These are phyloP conservation scores for Lytechinus variegatus DNA, from an alignment of 35 echinoderm and acorn worm species.

Conservation along the genomic window DNA sequence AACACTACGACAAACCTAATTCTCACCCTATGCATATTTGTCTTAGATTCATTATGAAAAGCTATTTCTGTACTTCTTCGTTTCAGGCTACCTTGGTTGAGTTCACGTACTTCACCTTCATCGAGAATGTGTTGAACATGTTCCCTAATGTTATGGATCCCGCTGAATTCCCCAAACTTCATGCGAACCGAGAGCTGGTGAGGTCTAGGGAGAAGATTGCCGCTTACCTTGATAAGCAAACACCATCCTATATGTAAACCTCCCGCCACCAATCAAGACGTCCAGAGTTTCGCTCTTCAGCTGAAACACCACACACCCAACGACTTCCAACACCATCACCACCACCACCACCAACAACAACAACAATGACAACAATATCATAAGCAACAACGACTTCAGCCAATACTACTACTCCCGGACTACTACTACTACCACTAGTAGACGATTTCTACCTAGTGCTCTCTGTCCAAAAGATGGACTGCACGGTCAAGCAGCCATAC, in stretches of 20 bases:
- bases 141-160: not conserved
- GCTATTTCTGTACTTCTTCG: not conserved
- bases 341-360: not conserved
- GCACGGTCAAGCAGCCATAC: no score
- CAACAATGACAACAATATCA: no score
- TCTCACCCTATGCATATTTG: not conserved
- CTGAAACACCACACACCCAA: not conserved
- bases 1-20: no score
- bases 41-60: not conserved
- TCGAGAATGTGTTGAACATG: conserved; percentile 29
- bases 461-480: no score
- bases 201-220: conserved; percentile 33
- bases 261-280: not conserved
- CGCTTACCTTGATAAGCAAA: not conserved
- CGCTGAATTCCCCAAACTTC: not conserved
- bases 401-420: no score
- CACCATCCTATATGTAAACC: not conserved
- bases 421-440: no score
- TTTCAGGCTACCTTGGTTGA: conserved; percentile 23
- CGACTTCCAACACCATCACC: no score
- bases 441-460: no score
- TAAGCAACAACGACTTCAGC: no score
- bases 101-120: not conserved
- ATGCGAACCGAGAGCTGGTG: conserved; percentile 26
- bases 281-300: not conserved